Conservation (phyloP, 1,140 invertebrate species). For the Geopemphigus sp. region DNA sequence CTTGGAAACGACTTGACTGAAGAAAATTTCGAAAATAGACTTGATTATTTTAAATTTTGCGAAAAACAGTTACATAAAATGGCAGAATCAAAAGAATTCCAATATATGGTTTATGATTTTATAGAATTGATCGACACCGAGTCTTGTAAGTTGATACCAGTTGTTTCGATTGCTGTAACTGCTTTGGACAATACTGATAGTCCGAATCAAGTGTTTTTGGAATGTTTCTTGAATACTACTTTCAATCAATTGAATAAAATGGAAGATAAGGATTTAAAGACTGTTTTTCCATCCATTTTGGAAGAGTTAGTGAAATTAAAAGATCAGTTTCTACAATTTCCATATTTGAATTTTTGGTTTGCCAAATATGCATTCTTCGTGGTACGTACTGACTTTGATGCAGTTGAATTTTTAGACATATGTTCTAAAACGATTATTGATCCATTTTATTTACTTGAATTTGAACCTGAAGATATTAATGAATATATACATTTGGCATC, state of each 20-base stretch:
- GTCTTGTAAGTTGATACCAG: background rate
- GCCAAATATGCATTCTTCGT: background rate
- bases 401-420: background rate
- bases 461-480: slow-evolving; percentile 14
- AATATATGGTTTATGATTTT: slow-evolving; percentile 15
- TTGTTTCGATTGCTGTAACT: background rate
- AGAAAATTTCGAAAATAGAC: background rate
- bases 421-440: background rate
- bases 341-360: slow-evolving; percentile 1
- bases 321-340: background rate
- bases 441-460: slow-evolving; percentile 34
- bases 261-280: background rate
- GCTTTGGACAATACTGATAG: background rate
- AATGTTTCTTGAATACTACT: slow-evolving; percentile 5
- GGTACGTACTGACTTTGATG: background rate
- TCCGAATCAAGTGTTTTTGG: background rate
- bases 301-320: slow-evolving; percentile 6
- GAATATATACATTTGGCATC: background rate
- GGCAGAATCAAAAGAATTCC: background rate
- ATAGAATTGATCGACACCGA: background rate
- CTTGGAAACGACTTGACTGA: slow-evolving; percentile 1
- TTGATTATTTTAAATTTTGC: slow-evolving; percentile 6
- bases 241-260: slow-evolving; percentile 1
- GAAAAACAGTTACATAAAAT: slow-evolving; percentile 3
- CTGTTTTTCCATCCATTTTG: background rate